Evolutionary conservation across 1,140 invertebrate species (phyloP), one percentile per base, ranked within the genome.

Genomic region (Helicoverpa armigera): DNA sequence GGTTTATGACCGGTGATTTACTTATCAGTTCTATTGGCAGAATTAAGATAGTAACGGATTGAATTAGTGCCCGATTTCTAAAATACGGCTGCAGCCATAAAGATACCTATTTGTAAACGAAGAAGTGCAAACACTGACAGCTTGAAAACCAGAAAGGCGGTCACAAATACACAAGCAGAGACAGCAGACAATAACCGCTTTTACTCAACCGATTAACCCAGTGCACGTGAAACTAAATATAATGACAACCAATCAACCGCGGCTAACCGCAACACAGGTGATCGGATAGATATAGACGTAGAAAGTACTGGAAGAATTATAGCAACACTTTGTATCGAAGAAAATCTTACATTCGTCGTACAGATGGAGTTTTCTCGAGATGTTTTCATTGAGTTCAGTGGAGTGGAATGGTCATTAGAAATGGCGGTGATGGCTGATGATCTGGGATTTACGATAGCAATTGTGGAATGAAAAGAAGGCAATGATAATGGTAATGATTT

Each of bases 351-450:
- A 58, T 60, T 60, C 31, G 35, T 60, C 14, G 31, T 12, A 12
- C 56, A 29, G 23, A 23, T 29, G 56, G 48, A 70, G 51, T 70
- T 74, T 56, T 74, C 56, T 58, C 54, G n/a, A 74, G 31, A 54
- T 29, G 31, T 51, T 72, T 53, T 53, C 69, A 72, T 72, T 31
- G 50, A 72, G 69, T 72, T 31, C 18, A 72, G 69, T 54, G 23
- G 69, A 53, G 69, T 69, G 65, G 65, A 69, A 69, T 69, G 72
- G 54, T 74, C 56, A 74, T 74, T 74, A 56, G 72, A 74, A 58
- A 74, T 60, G 54, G 29, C 53, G 48, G 16, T 50, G 50, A 54
- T 31, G 12, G 69, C 29, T 72, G 50, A 70, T 53, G 70, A 74
- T 74, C 53, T 58, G 23, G 23, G 51, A 56, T 35, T 58, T 11